Base-by-base conservation (phyloP, 2,888 invertebrate species). In the Volucella inflata region DNA sequence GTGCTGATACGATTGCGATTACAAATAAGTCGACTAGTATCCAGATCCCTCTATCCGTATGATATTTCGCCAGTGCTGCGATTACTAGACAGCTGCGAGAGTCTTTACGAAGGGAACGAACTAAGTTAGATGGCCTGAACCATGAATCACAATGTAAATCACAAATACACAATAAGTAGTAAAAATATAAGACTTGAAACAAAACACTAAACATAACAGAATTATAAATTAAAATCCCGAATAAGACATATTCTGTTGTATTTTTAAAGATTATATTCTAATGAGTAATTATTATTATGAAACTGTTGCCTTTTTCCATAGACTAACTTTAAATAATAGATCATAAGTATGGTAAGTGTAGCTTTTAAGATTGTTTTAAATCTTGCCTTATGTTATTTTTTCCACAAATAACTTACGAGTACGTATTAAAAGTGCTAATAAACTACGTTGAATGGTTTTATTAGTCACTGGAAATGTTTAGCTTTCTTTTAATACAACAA, bases 21-120 rank as follows among this genome's bases (percentile, higher is more conserved):
- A 88, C 96, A 97, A 89, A 97, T 98, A 87, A 96, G 96, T 88
- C 94, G 96, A 89, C 93, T 97, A 88, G 97, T 97, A 8, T 95
- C 96, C 0, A 95, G 95, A 89, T 95, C 96, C 88, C 92, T 97
- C 64, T 97, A 97, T 91, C 97, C 97, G 0, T 98, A 98, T 91
- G 97, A 98, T 91, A 97, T 98, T 89, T 96, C 95, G 89, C 97
- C 97, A 51, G 96, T 98, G 77, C 93, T 97, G 88, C 95, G 96
- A 91, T 93, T 97, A 89, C 93, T 98, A 87, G 96, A 96, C 91
- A 95, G 95, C 88, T 97, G 97, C 90, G 97, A 97, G 90, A 95
- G 95, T 90, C 93, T 97, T 88, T 97, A 97, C 91, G 97, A 97
- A 92, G 96, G 96, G 2, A 96, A 96, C 91, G 95, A 96, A 89